These are phyloP conservation scores for Stichopus horrens DNA, from an alignment of 53 echinoderm and acorn worm genomes.

Conservation along the genomic window DNA sequence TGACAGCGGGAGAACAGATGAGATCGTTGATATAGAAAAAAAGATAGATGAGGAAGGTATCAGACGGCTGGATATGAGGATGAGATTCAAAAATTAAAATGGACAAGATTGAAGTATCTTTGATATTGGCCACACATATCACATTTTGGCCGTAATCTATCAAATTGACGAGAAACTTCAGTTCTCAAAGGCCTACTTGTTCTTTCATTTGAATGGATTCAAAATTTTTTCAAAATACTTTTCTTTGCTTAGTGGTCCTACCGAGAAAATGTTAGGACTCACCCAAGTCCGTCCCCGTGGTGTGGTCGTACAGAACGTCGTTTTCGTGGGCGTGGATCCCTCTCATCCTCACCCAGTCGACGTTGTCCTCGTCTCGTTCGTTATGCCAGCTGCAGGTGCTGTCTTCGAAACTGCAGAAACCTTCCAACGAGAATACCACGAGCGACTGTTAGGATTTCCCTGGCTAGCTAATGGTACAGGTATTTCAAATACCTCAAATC, in stretches of 20 bases:
- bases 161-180: background rate
- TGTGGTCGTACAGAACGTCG: constrained; percentile 41
- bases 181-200: background rate
- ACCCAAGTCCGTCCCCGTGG: constrained; percentile 51
- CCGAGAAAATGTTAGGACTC: background rate
- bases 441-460: no score
- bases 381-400: constrained; percentile 47
- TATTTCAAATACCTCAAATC: no score
- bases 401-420: constrained; percentile 50
- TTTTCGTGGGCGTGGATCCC: constrained; percentile 31
- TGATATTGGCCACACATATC: background rate
- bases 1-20: background rate
- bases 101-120: background rate
- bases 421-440: background rate
- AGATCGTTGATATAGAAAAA: no score
- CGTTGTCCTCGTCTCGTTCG: constrained; percentile 15
- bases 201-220: background rate
- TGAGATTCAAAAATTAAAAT: no score
- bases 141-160: background rate
- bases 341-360: constrained; percentile 50
- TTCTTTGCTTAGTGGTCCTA: background rate
- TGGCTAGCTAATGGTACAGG: no score
- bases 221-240: background rate
- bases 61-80: no score
- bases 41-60: no score